phyloP scores from a whole-genome alignment of 1,140 invertebrate species.

The Euwallacea fornicatus region DNA sequence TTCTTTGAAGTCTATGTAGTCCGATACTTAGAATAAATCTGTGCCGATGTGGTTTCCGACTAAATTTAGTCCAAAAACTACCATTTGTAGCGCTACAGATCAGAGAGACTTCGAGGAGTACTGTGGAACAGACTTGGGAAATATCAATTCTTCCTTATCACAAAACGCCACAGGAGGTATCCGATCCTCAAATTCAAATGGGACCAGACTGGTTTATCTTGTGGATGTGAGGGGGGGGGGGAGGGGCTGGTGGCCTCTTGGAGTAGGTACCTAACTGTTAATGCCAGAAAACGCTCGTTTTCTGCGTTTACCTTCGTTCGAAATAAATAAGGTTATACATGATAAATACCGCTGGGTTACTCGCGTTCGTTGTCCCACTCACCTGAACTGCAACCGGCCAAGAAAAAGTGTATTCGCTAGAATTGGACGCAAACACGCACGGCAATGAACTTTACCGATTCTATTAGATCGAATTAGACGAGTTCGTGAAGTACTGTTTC shows the following conservation, averaged over 20 bases:
- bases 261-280: slow-evolving; percentile 25
- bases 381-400: slow-evolving; percentile 49
- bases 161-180: too few species aligned
- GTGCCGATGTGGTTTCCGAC: too few species aligned
- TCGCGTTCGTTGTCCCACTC: slow-evolving; percentile 52
- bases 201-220: slow-evolving; percentile 8
- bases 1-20: too few species aligned
- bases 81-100: too few species aligned
- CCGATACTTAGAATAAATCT: too few species aligned
- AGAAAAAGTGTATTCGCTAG: slow-evolving; percentile 52
- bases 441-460: slow-evolving; percentile 49
- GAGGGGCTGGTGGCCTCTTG: slow-evolving; percentile 4
- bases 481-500: slow-evolving; percentile 12
- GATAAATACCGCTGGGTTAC: slow-evolving; percentile 49
- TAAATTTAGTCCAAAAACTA: too few species aligned
- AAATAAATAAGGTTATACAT: slow-evolving; percentile 51
- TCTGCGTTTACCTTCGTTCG: slow-evolving; percentile 40
- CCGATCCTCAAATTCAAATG: too few species aligned
- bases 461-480: slow-evolving; percentile 7
- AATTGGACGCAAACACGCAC: slow-evolving; percentile 44
- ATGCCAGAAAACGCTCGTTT: slow-evolving; percentile 36
- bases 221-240: slow-evolving; percentile 2
- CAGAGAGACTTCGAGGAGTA: too few species aligned
- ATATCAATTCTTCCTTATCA: too few species aligned
- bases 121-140: too few species aligned